Evolutionary conservation across 1,140 invertebrate genomes (phyloP), one percentile per base, ranked within the genome.

Genomic region (Drosophila cardini): DNA sequence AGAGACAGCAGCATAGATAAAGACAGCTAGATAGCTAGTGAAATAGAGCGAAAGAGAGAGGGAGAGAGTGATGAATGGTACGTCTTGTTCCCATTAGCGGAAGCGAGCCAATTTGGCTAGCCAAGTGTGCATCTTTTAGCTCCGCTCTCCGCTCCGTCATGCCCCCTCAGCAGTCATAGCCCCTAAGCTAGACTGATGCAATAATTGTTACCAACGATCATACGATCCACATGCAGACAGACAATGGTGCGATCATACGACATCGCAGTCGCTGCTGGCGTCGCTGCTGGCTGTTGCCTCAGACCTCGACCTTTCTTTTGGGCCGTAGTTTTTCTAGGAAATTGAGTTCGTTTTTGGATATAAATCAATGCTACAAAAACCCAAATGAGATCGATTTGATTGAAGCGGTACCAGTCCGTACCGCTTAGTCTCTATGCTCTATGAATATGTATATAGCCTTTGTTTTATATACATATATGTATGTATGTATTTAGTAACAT

Each of bases 191-290:
- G 56, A 57, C 79, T 85, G 81, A 78, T 85, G 81, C 82, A 86
- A 86, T 86, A 86, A 86, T 86, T 85, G 76, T 62, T 78, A 75
- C 62, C 78, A 80, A 80, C 61, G 73, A 86, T 85, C 63, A 40
- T 53, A 53, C 34, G 60, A 64, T 63, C 46, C 48, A 26, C 1
- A 65, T 69, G 65, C 70, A 78, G 67, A 72, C 70, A 78, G 67
- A 72, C 77, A 57, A 60, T 56, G 58, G 34, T 13, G 40, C 38
- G 56, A 58, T 42, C 42, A 42, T 18, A 21, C 34, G 36, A 56
- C 38, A 6, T 21, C 15, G 10, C 13, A 36, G 42, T 45, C 21
- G 21, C 21, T 4, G 21, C 21, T 26, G 21, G 4, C 21, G 2
- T 21, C 21, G 21, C 21, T 4, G 21, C 4, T 21, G 2, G 21